Base-by-base conservation (phyloP, 2,888 invertebrate species). In the Eupelmus urozonus region DNA sequence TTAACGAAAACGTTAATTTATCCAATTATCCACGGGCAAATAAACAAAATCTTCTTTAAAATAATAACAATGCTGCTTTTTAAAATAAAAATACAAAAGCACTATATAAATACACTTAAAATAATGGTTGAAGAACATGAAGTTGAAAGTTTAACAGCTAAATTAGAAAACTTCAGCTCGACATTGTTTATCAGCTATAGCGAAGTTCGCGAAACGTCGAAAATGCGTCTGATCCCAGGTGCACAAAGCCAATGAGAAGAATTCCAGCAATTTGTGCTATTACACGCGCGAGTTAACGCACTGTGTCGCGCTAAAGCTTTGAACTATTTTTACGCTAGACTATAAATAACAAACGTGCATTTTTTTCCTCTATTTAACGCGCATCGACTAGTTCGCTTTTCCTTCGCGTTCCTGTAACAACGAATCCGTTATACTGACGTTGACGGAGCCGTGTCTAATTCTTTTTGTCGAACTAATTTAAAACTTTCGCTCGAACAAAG, bases 361-460 rank as follows among this genome's bases (percentile, higher is more conserved):
- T 67, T 74, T 66, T 74, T 74, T 60, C 57, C 66, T 74, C 34
- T 67, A 51, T 74, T 74, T 74, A 55, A 59, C 66, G 42, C 27
- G n/a, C 73, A 53, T 2, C 51, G 40, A 62, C 71, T 62, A 53
- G 51, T 51, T 51, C 49, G 11, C 40, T 51, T 57, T 29, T 11
- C 53, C 45, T 23, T 42, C 25, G 63, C 55, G 51, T 55, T 63
- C 27, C 45, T 27, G 27, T 20, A 42, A n/a, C 16, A 25, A 45
- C 45, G 25, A 5, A 9, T 59, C 16, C 49, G 49, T 34, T 71
- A 18, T 40, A 11, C 16, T 57, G 23, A 51, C 60, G 49, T 57
- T 27, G 27, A 25, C 18, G 13, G 40, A 18, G 3, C 27, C 34
- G 16, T 53, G 7, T 18, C 34, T 29, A 16, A 13, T 29, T 55